Evolutionary conservation across 2,888 invertebrate genomes (phyloP).

Genomic region (Campaea margaritaria): DNA sequence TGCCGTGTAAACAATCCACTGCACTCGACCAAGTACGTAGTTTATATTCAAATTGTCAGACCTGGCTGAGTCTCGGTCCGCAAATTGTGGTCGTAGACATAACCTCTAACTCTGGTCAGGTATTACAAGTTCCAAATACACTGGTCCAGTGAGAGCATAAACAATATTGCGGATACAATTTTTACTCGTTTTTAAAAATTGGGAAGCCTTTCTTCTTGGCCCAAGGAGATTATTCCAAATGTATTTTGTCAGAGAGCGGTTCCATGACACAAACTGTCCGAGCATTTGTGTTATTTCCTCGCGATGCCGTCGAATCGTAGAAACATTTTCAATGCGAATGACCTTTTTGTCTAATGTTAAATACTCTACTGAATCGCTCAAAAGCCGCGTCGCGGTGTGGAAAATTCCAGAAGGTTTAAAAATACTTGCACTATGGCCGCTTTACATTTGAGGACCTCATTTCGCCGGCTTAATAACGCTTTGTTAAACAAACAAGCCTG

Average conservation of each 20-base stretch:
- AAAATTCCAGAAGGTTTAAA: conserved; percentile 39
- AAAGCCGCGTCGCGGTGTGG: conserved; percentile 23
- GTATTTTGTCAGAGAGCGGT: conserved; percentile 10
- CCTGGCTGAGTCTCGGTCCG: conserved; percentile 40
- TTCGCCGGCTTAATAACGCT: conserved; percentile 40
- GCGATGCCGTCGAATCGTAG: conserved; percentile 3
- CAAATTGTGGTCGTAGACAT: conserved; percentile 47
- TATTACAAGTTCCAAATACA: conserved; percentile 41
- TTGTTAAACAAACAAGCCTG: conserved; percentile 49
- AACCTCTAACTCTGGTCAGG: conserved; percentile 16
- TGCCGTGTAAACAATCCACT: conserved; percentile 55
- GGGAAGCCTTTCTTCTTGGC: neutral
- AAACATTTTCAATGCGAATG: conserved; percentile 20
- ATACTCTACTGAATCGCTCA: conserved; percentile 6
- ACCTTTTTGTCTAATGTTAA: conserved; percentile 27
- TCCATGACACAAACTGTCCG: conserved; percentile 12
- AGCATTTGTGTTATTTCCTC: conserved; percentile 19
- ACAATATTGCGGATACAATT: conserved; percentile 3
- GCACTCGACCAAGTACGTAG: conserved; percentile 56
- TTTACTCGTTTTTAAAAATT: conserved; percentile 2
- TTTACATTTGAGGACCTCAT: conserved; percentile 41
- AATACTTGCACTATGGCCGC: conserved; percentile 42
- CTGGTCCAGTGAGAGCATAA: conserved; percentile 12
- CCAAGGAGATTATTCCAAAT: conserved; percentile 1
- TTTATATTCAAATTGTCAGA: conserved; percentile 71